Base-by-base conservation (phyloP, 2,888 invertebrate genomes). In the Eupeodes latifasciatus region DNA sequence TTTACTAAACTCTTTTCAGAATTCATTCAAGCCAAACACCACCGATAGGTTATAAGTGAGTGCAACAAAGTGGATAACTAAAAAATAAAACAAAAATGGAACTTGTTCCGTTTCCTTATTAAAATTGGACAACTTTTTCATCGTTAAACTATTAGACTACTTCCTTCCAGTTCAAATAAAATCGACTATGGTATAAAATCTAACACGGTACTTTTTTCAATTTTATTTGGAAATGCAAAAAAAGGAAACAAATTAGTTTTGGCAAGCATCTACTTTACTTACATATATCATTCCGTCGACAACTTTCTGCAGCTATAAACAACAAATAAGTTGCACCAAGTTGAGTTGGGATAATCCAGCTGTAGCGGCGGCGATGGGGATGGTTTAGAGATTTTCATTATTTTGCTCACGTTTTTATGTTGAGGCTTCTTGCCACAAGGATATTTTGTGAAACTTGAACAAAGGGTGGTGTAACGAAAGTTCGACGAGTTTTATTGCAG, bases 241-340 rank as follows among this genome's bases (percentile, higher is more conserved):
- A 64, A 66, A 66, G 47, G 49, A 74, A 44, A 79, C 57, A 72
- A 80, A 86, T 81, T 75, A 57, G 76, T 83, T 87, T 67, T 80
- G 80, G 59, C 67, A 77, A 72, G 51, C 57, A 61, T 66, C 27
- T 59, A 72, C 72, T 47, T 75, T 85, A 88, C 88, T 88, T 85
- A 88, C 88, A 88, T 88, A 88, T 88, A 88, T 88, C 88, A 88
- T 88, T 88, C 88, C 88, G 88, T 85, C 81, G 85, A 81, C 55
- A 88, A 85, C 88, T 85, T 88, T 88, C 81, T 74, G 78, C 78
- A 85, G 78, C 74, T 88, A 81, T 71, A 81, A 85, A 88, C 85
- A 88, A 81, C 88, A 88, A 88, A 88, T 75, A 69, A 81, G 88
- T 84, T 87, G 77, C 77, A 81, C 71, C 88, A 85, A 81, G 85